Evolutionary conservation across 2,888 invertebrate genomes (phyloP).

Genomic region (Leucophenga maculata): DNA sequence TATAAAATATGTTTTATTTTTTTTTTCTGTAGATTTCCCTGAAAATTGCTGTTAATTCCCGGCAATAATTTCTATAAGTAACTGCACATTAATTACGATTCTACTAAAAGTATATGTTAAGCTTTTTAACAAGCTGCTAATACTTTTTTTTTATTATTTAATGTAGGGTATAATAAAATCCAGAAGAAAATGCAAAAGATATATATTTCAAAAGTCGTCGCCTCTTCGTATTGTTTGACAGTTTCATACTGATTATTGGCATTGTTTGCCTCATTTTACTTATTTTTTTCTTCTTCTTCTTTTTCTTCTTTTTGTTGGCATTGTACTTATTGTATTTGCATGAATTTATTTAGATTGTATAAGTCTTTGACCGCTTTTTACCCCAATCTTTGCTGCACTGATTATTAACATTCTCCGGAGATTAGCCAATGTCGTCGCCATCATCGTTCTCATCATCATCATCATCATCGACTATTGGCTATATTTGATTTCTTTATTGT

Average conservation of each 20-base stretch:
- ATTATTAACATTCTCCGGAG: constrained; percentile 65
- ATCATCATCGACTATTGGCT: constrained; percentile 17
- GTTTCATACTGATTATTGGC: not conserved
- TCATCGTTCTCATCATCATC: no score
- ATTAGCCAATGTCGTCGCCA: constrained; percentile 38
- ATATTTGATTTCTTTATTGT: constrained; percentile 6
- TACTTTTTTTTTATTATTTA: no score
- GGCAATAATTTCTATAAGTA: no score
- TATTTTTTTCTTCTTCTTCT: no score
- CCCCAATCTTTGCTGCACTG: constrained; percentile 29
- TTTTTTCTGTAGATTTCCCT: no score
- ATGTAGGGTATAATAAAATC: no score
- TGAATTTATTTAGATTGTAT: constrained; percentile 20
- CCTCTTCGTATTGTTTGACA: not conserved
- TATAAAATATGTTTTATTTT: no score
- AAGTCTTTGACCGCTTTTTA: constrained; percentile 28
- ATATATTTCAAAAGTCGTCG: not conserved
- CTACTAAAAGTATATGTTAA: no score
- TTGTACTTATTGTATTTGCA: constrained; percentile 8
- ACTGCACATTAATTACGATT: no score
- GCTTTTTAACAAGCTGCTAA: no score
- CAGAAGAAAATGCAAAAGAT: not conserved
- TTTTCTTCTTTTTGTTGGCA: not conserved
- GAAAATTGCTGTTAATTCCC: no score
- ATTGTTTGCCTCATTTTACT: not conserved